These are phyloP conservation scores for Tetramorium bicarinatum DNA, from an alignment of 2,888 invertebrate genomes.

Conservation along the genomic window DNA sequence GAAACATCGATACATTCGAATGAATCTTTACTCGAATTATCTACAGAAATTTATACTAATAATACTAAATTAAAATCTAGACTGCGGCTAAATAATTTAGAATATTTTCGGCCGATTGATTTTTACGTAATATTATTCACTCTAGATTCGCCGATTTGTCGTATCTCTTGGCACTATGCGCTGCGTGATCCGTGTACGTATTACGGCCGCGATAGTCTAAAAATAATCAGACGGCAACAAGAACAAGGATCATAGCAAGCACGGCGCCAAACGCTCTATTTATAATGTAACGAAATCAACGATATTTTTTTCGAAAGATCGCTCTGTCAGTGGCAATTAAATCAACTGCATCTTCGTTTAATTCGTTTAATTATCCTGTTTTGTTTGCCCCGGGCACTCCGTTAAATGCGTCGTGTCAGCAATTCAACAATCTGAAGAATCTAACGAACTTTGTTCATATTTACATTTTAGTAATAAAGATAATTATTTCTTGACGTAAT, in stretches of 20 bases:
- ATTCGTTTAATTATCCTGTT: constrained; percentile 11
- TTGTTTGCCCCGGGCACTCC: neutral
- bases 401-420: constrained; percentile 40
- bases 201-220: constrained; percentile 26
- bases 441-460: neutral
- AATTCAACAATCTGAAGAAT: constrained; percentile 31
- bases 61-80: constrained; percentile 39
- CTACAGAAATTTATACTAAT: neutral
- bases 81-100: neutral
- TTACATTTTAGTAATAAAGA: constrained; percentile 18
- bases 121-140: constrained; percentile 28
- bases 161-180: constrained; percentile 24
- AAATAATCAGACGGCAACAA: constrained; percentile 41
- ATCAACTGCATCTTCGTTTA: constrained; percentile 36
- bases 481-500: constrained; percentile 12
- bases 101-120: constrained; percentile 7
- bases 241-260: constrained; percentile 36
- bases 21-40: too few relatives aligned
- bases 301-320: constrained; percentile 13
- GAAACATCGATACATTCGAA: neutral
- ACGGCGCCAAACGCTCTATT: constrained; percentile 27
- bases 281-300: neutral
- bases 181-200: constrained; percentile 6
- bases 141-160: neutral
- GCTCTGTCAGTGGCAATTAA: neutral